phyloP scores from a whole-genome alignment of 2,113 vertebrate genomes.

The Melospiza melodia region DNA sequence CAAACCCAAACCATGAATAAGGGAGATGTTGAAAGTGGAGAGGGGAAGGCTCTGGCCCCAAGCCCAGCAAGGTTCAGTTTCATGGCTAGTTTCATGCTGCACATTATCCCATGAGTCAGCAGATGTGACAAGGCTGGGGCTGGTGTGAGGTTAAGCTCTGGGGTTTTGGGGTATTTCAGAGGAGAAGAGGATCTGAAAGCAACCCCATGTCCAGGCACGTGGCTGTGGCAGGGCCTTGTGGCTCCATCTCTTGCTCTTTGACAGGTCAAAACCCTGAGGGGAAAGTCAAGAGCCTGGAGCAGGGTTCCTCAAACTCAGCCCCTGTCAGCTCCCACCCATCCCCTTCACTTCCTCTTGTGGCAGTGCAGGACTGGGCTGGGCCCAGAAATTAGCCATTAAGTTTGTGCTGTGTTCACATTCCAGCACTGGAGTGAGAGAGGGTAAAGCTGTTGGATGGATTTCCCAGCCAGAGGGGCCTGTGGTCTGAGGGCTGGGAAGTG shows the following conservation, averaged over 20 bases:
- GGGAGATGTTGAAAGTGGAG: not conserved
- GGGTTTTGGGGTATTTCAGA: not conserved
- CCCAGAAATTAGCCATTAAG: not conserved
- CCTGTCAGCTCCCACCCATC: not conserved
- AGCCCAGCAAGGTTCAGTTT: not conserved
- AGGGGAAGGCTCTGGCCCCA: not conserved
- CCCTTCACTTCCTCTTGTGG: not conserved
- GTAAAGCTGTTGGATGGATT: not conserved
- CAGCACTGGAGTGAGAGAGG: fast-evolving
- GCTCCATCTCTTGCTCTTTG: not conserved
- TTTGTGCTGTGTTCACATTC: fast-evolving
- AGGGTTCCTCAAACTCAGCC: not conserved
- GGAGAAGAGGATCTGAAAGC: slow-evolving; percentile 28
- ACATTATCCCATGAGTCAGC: not conserved
- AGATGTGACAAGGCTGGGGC: not conserved
- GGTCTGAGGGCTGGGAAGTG: not conserved
- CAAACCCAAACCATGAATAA: not conserved
- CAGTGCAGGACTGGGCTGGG: not conserved
- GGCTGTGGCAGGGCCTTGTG: not conserved
- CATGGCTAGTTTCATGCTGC: not conserved
- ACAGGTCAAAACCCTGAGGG: not conserved
- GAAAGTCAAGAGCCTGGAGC: not conserved
- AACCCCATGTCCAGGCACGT: not conserved
- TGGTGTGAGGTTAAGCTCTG: not conserved
- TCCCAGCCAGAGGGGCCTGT: not conserved